These are phyloP conservation scores for Alauda arvensis DNA, from an alignment of 2,797 vertebrate species.

Conservation along the genomic window DNA sequence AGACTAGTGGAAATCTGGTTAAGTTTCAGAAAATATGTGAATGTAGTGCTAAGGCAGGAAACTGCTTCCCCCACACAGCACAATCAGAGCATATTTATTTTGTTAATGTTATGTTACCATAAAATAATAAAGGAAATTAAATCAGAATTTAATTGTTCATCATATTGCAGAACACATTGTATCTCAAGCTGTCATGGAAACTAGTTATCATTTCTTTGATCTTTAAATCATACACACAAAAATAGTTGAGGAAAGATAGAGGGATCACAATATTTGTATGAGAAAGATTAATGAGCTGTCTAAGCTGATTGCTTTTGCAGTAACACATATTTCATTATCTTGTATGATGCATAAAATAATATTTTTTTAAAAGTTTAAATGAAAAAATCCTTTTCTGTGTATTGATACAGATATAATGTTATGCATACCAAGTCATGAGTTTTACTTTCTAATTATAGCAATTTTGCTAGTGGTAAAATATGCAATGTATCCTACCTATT, in stretches of 20 bases:
- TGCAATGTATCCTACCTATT: not conserved
- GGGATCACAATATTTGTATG: slow-evolving; percentile 34
- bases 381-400: not conserved
- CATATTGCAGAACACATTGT: slow-evolving; percentile 3
- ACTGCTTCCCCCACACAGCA: not conserved
- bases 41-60: not conserved
- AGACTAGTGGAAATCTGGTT: slow-evolving; percentile 19
- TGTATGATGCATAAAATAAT: slow-evolving; percentile 3
- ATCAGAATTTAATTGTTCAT: slow-evolving; percentile 23
- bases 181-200: slow-evolving; percentile 20
- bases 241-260: slow-evolving; percentile 11
- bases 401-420: not conserved
- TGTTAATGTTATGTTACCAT: slow-evolving; percentile 20
- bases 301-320: slow-evolving; percentile 4
- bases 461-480: slow-evolving; percentile 1
- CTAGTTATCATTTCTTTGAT: slow-evolving; percentile 37
- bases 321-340: slow-evolving; percentile 21
- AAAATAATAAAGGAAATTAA: slow-evolving; percentile 40
- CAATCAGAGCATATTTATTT: slow-evolving; percentile 36
- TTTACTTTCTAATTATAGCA: slow-evolving; percentile 25
- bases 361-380: not conserved
- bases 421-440: not conserved
- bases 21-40: slow-evolving; percentile 3
- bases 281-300: slow-evolving; percentile 35
- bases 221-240: not conserved